These are phyloP conservation scores for Cephus runcator DNA, from an alignment of 2,888 invertebrate genomes.

Conservation along the genomic window DNA sequence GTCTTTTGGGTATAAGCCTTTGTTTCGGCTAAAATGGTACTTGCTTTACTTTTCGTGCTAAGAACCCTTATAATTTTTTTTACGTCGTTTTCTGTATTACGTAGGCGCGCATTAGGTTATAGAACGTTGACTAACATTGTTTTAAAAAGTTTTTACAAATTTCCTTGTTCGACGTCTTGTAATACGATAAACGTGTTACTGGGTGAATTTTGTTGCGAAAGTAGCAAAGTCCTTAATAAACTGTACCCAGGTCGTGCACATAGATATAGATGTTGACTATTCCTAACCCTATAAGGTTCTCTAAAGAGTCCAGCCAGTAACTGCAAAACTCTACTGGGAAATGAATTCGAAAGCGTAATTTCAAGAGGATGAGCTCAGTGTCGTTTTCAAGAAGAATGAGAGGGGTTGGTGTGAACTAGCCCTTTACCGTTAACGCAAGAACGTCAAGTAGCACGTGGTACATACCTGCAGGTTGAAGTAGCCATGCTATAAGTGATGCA, in stretches of 20 bases:
- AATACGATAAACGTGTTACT: background rate
- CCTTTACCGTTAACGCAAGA: constrained; percentile 23
- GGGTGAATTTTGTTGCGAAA: background rate
- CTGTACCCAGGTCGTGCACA: background rate
- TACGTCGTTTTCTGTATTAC: background rate
- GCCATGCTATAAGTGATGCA: background rate
- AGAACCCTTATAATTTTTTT: background rate
- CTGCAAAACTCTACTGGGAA: background rate
- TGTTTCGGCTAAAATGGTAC: background rate
- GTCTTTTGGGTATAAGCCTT: background rate
- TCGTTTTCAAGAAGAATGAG: background rate
- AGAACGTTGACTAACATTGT: background rate
- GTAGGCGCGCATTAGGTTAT: background rate
- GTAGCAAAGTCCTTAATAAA: background rate
- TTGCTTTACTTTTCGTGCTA: background rate
- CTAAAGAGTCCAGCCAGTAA: background rate
- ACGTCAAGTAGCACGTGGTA: background rate
- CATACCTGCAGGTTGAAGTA: background rate
- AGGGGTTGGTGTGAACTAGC: background rate
- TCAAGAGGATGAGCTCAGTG: background rate
- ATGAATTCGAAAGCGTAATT: background rate
- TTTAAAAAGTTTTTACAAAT: background rate
- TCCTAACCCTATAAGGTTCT: background rate
- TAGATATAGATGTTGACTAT: background rate
- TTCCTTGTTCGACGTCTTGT: background rate